A percentile compares a stretch with the other conserved stretches of the same genome.
These are phyloP conservation scores for Scolopax bukidnonensis DNA, from an alignment of 2,797 vertebrate species.

Conservation along the genomic window DNA sequence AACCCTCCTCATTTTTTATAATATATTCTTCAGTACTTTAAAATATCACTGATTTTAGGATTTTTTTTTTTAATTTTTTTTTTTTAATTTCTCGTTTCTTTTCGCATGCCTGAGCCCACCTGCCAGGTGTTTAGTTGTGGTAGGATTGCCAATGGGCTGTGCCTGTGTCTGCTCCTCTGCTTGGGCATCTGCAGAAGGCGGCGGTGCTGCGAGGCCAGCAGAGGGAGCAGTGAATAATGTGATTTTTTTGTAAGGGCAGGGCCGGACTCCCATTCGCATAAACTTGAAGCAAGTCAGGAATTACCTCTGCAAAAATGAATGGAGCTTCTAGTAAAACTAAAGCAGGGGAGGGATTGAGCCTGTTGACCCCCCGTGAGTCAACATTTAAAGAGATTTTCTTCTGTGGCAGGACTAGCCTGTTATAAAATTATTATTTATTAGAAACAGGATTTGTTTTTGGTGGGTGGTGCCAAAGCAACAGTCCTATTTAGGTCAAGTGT, in stretches of 20 bases:
- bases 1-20: neutral
- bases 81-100: neutral
- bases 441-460: neutral
- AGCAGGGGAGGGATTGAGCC: neutral
- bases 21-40: neutral
- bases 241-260: neutral
- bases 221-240: constrained; percentile 45
- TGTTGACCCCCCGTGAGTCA: neutral
- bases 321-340: neutral
- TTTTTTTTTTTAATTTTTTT: accelerated
- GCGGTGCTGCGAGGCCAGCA: constrained; percentile 21
- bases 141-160: neutral
- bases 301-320: neutral
- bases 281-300: neutral
- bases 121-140: neutral
- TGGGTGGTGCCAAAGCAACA: neutral
- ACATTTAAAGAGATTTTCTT: neutral
- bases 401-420: neutral
- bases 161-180: neutral
- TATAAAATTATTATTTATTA: accelerated
- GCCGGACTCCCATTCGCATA: neutral
- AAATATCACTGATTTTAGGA: accelerated
- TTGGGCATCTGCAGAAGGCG: neutral
- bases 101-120: too few species aligned
- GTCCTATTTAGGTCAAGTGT: neutral